Evolutionary conservation across 2,888 invertebrate species (phyloP).

Genomic region (Rhorus exstirpatorius): DNA sequence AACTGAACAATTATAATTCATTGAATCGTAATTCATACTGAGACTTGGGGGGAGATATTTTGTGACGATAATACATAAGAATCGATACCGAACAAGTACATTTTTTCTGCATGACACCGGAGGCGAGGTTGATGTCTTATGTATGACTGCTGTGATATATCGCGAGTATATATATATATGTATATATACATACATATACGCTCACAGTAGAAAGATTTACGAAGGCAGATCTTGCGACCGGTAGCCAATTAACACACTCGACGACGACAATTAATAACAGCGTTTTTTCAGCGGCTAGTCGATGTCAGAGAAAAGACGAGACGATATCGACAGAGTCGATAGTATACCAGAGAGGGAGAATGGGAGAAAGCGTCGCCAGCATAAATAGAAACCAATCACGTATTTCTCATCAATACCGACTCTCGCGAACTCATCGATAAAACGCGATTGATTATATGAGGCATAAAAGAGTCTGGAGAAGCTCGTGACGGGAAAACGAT

Average conservation of each 20-base stretch:
- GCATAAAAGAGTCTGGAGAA: slow-evolving; percentile 28
- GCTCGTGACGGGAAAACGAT: background rate
- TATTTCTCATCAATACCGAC: slow-evolving; percentile 42
- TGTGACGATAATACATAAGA: slow-evolving; percentile 24
- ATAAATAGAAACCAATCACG: slow-evolving; percentile 56
- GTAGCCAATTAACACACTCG: slow-evolving; percentile 65
- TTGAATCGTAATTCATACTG: background rate
- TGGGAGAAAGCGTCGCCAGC: slow-evolving; percentile 8
- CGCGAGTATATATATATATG: slow-evolving; percentile 6
- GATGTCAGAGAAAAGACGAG: slow-evolving; percentile 45
- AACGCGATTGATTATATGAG: slow-evolving; percentile 42
- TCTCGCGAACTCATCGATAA: slow-evolving; percentile 50
- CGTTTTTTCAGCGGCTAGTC: slow-evolving; percentile 64
- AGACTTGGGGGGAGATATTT: background rate
- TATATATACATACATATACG: background rate
- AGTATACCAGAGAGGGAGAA: slow-evolving; percentile 15
- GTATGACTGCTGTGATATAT: slow-evolving; percentile 7
- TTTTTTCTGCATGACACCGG: slow-evolving; percentile 31
- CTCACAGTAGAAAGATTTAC: slow-evolving; percentile 29
- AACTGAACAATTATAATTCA: background rate
- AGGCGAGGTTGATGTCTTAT: slow-evolving; percentile 24
- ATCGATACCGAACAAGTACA: slow-evolving; percentile 20
- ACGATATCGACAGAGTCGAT: slow-evolving; percentile 35
- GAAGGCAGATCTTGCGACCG: slow-evolving; percentile 38
- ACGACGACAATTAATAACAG: slow-evolving; percentile 63